Conservation (phyloP, 2,797 vertebrate species). For the Esox lucius region DNA sequence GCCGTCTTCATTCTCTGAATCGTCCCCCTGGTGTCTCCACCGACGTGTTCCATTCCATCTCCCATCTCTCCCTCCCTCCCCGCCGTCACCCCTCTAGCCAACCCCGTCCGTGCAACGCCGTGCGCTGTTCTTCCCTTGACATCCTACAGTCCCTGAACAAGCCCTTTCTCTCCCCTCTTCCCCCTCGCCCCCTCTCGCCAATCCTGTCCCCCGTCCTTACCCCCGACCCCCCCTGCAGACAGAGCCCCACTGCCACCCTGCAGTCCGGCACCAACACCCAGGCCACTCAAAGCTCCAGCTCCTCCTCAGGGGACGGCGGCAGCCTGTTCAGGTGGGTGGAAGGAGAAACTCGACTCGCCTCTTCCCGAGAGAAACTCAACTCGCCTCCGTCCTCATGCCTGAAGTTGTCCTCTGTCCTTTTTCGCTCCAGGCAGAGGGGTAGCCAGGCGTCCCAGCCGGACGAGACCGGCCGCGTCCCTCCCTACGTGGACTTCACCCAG, state of each 20-base stretch:
- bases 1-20: not conserved
- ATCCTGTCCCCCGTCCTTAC: slow-evolving; percentile 17
- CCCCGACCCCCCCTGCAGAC: slow-evolving; percentile 66
- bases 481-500: slow-evolving; percentile 95
- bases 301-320: slow-evolving; percentile 88
- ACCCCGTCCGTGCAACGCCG: not conserved
- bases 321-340: slow-evolving; percentile 79
- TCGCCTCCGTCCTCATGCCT: no score
- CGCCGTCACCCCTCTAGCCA: not conserved
- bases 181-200: slow-evolving; percentile 14
- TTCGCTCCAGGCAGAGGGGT: slow-evolving; percentile 81
- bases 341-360: no score
- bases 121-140: slow-evolving; percentile 27
- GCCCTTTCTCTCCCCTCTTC: slow-evolving; percentile 13
- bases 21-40: slow-evolving; percentile 6
- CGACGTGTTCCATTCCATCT: slow-evolving; percentile 3
- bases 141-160: not conserved
- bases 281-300: slow-evolving; percentile 97
- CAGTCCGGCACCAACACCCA: slow-evolving; percentile 96
- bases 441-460: slow-evolving; percentile 90
- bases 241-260: slow-evolving; percentile 93
- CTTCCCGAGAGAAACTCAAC: no score
- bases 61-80: not conserved
- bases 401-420: no score
- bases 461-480: slow-evolving; percentile 91